These are phyloP conservation scores for Scaptomyza parva DNA, from an alignment of 2,888 invertebrate genomes.

Conservation along the genomic window DNA sequence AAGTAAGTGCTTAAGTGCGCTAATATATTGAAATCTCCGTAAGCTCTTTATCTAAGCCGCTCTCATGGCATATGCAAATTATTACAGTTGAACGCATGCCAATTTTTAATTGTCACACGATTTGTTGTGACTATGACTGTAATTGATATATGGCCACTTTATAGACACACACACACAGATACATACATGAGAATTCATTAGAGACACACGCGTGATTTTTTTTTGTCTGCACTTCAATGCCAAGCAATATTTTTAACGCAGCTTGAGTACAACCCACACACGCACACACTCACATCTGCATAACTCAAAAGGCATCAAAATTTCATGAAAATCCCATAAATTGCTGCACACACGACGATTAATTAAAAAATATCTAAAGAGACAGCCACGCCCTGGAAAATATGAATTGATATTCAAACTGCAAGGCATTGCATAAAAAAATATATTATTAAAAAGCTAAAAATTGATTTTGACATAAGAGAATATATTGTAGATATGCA, in stretches of 20 bases:
- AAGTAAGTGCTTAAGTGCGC: slow-evolving; percentile 20
- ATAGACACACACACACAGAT: slow-evolving; percentile 21
- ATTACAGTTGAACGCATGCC: slow-evolving; percentile 62
- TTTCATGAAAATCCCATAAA: slow-evolving; percentile 73
- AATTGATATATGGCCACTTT: slow-evolving; percentile 70
- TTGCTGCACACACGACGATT: slow-evolving; percentile 70
- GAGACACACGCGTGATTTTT: slow-evolving; percentile 60
- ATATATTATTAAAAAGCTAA: not conserved
- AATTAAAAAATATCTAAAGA: slow-evolving; percentile 60
- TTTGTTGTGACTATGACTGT: slow-evolving; percentile 75
- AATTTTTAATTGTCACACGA: slow-evolving; percentile 75
- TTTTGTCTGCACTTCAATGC: slow-evolving; percentile 67
- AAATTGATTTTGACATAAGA: slow-evolving; percentile 55
- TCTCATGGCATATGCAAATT: slow-evolving; percentile 69
- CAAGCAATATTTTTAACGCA: slow-evolving; percentile 35
- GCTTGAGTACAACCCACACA: slow-evolving; percentile 54
- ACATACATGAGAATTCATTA: slow-evolving; percentile 38
- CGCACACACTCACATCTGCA: too few species aligned
- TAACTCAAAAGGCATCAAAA: slow-evolving; percentile 68
- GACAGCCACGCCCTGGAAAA: slow-evolving; percentile 56
- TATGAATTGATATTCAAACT: slow-evolving; percentile 50
- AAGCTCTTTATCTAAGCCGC: slow-evolving; percentile 65
- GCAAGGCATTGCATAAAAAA: slow-evolving; percentile 7
- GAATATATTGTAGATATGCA: slow-evolving; percentile 13
- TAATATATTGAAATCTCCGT: slow-evolving; percentile 29